A percentile compares a stretch with the other conserved stretches of the same genome.
Conservation (phyloP, 2,797 vertebrate species). For the Merluccius polli region DNA sequence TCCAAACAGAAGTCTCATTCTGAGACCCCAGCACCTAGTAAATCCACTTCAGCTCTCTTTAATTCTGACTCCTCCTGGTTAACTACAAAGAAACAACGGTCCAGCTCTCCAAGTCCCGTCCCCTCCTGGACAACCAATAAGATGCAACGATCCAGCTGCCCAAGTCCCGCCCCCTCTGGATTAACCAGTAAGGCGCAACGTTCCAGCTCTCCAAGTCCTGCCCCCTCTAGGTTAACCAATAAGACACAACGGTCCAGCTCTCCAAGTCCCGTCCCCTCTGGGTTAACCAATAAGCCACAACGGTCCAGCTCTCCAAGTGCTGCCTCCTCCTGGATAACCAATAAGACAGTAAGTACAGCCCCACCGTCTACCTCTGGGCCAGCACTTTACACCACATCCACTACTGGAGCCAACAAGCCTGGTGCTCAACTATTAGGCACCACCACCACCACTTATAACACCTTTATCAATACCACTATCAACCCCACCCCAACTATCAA, state of each 20-base stretch:
- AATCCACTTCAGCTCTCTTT: constrained; percentile 11
- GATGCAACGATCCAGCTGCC: not conserved
- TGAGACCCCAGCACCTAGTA: constrained; percentile 23
- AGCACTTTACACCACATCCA: not conserved
- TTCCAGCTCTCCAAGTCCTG: not conserved
- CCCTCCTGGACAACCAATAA: not conserved
- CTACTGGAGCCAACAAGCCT: no score
- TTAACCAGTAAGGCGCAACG: constrained; percentile 6
- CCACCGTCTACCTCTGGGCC: not conserved
- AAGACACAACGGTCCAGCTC: not conserved
- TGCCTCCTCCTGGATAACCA: constrained; percentile 1
- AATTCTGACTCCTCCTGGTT: constrained; percentile 33
- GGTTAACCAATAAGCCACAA: constrained; percentile 8
- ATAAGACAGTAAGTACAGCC: not conserved
- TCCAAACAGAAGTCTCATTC: constrained; percentile 31
- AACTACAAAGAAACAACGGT: constrained; percentile 12
- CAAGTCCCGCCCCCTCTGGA: not conserved
- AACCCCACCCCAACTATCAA: not conserved
- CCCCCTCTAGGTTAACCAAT: not conserved
- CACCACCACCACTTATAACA: no score
- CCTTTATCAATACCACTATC: no score
- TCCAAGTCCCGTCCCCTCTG: not conserved
- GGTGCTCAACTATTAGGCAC: no score
- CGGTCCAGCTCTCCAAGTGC: not conserved
- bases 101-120: not conserved